These are phyloP conservation scores for Dysmachus trigonus DNA, from an alignment of 2,888 invertebrate genomes.

Conservation along the genomic window DNA sequence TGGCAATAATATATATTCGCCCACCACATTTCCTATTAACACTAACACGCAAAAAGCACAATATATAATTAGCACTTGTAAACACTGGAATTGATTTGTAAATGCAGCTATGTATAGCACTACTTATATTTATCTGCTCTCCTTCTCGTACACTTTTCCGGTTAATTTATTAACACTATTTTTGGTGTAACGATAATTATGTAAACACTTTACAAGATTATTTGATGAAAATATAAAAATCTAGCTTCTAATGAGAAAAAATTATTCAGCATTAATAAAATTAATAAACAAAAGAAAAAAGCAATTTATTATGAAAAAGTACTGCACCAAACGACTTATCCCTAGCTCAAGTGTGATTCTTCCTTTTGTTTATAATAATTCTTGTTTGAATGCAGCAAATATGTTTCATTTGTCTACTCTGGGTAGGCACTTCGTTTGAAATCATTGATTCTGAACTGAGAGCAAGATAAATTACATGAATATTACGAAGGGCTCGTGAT, in stretches of 20 bases:
- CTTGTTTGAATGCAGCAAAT: neutral
- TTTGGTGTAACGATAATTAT: neutral
- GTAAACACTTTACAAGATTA: neutral
- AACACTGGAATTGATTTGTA: constrained; percentile 8
- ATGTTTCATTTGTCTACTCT: neutral
- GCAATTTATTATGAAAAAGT: neutral
- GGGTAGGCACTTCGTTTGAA: neutral
- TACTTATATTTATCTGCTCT: neutral
- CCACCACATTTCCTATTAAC: constrained; percentile 44
- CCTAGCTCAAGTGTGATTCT: neutral
- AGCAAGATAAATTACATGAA: too few species aligned
- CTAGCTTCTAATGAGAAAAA: neutral
- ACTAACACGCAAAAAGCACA: constrained; percentile 20
- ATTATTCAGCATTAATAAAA: neutral
- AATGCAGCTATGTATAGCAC: constrained; percentile 7
- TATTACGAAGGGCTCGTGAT: too few species aligned
- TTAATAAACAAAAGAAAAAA: neutral
- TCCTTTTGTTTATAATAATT: neutral
- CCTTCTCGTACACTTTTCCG: neutral
- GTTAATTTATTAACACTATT: neutral
- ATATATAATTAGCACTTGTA: constrained; percentile 10
- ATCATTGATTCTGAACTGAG: neutral
- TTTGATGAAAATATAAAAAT: neutral
- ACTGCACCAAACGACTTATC: neutral
- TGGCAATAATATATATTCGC: constrained; percentile 26